These are phyloP conservation scores for Geothlypis trichas DNA, from an alignment of 2,113 vertebrate species.

Conservation along the genomic window DNA sequence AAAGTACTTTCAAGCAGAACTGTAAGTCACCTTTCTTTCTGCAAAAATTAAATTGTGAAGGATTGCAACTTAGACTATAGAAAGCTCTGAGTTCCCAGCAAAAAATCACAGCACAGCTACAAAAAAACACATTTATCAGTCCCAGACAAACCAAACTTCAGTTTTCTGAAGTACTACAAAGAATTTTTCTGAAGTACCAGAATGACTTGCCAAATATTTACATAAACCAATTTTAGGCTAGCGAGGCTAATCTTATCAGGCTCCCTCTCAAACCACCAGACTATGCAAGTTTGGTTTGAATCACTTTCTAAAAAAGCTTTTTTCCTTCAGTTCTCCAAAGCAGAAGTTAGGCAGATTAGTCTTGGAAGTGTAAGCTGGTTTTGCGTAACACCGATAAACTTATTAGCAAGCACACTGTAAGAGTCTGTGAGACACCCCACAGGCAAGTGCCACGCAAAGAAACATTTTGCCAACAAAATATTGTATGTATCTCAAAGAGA, in stretches of 20 bases:
- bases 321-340: background rate
- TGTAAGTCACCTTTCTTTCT: background rate
- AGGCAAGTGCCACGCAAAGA: background rate
- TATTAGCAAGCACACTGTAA: background rate
- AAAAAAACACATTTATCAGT: background rate
- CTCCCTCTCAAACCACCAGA: background rate
- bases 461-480: background rate
- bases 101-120: background rate
- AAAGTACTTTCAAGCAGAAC: background rate
- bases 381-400: background rate
- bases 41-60: background rate
- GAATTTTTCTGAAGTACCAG: background rate
- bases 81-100: background rate
- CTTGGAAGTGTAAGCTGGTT: background rate
- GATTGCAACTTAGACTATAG: background rate
- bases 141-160: background rate
- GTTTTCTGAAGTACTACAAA: background rate
- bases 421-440: background rate
- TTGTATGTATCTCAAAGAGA: background rate
- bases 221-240: constrained; percentile 11
- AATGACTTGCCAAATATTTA: background rate
- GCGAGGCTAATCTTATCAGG: background rate
- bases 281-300: background rate
- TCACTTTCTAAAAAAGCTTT: background rate
- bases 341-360: background rate